These are phyloP conservation scores for Drosophila multiciliata DNA, from an alignment of 2,888 invertebrate species.

Conservation along the genomic window DNA sequence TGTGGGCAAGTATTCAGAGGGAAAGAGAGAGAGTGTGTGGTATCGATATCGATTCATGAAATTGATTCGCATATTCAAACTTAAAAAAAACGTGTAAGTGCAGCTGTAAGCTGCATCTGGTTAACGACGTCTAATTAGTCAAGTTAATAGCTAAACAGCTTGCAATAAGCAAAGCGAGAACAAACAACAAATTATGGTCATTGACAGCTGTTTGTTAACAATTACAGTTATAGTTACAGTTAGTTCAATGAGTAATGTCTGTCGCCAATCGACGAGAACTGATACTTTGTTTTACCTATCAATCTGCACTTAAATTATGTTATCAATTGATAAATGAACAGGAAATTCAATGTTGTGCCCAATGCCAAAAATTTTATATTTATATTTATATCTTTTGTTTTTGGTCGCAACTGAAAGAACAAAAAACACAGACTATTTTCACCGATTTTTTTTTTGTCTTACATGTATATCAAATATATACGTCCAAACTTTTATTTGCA, in stretches of 20 bases:
- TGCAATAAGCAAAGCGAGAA: not conserved
- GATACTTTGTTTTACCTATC: not conserved
- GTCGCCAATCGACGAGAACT: constrained; percentile 45
- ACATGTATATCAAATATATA: constrained; percentile 19
- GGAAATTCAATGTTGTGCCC: not conserved
- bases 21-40: not conserved
- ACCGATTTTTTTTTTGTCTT: constrained; percentile 5
- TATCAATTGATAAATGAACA: constrained; percentile 30
- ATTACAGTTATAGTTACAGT: constrained; percentile 36
- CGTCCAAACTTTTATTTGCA: constrained; percentile 33
- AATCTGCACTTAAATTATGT: constrained; percentile 21
- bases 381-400: constrained; percentile 10
- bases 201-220: constrained; percentile 44
- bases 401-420: not conserved
- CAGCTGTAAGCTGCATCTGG: constrained; percentile 31
- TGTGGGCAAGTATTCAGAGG: not conserved
- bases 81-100: constrained; percentile 11
- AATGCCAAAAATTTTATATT: not conserved
- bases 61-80: constrained; percentile 38
- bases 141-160: constrained; percentile 27
- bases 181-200: constrained; percentile 11
- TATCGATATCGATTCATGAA: constrained; percentile 44
- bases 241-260: constrained; percentile 3
- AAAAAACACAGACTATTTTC: not conserved
- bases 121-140: constrained; percentile 34